Base-by-base conservation (phyloP, 2,797 vertebrate species). In the Arrhamphus sclerolepis region DNA sequence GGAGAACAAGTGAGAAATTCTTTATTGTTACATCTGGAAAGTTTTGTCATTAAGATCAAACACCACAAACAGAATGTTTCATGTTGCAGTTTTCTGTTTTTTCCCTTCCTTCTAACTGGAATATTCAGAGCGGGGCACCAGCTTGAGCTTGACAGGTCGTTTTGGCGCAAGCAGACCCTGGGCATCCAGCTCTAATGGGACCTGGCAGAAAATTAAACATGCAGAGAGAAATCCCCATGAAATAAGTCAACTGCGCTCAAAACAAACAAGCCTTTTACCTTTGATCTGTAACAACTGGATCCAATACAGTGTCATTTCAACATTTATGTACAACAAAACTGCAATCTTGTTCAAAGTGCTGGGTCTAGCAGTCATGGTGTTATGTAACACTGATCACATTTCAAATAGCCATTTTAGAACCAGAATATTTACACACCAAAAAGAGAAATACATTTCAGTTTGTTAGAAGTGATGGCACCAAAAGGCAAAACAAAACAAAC, bases 141-240 rank as follows among this genome's bases (percentile, higher is more conserved):
- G 69, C 72, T 92, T 93, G 54, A 95, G 82, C 48, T 90, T 58
- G 51, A 95, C 87, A 22, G 93, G 92, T 47, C 87, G 20, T 82
- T 92, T 92, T 0, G 93, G 88, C 1, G 54, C 13, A 11, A 93
- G 0, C 11, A 95, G 57, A 28, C 62, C 79, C 17, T 46, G 48
- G 0, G 20, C 5, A 22, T 80, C 87, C 71, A 95, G 0, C 66
- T 92, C 85, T 4, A 94, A 1, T 0, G 92, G 94, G 51, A 94
- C 70, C 94, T 95, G 66, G 26, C 0, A 6, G 0, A 19, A 70
- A 69, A 76, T 44, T 0, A 49, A 14, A 62, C 3, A 8, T n/a
- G 1, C n/a, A 34, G 14, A 60, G 5, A 39, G 34, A 26, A 44
- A 6, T n/a, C n/a, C n/a, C n/a, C n/a, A n/a, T n/a, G n/a, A n/a